phyloP scores from a whole-genome alignment of 2,113 vertebrate genomes.

The Charadrius vociferus region DNA sequence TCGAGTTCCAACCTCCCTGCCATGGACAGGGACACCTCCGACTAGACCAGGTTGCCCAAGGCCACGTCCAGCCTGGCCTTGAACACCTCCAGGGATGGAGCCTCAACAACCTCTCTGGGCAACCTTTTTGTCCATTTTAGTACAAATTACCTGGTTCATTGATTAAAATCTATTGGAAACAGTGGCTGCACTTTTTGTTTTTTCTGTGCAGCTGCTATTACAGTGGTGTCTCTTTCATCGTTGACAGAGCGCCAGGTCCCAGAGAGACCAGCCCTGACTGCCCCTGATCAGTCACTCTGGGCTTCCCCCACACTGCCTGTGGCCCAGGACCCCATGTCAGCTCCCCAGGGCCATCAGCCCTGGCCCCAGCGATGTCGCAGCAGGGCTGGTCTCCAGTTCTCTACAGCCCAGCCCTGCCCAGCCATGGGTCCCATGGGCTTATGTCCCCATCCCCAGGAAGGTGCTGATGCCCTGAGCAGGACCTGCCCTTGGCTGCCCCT shows the following conservation, averaged over 20 bases:
- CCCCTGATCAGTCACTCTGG: not conserved
- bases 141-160: not conserved
- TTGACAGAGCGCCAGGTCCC: not conserved
- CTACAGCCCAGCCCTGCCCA: not conserved
- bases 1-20: too few relatives aligned
- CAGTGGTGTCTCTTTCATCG: not conserved
- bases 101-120: too few relatives aligned
- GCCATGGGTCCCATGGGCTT: not conserved
- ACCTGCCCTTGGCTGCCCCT: not conserved
- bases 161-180: not conserved
- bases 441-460: not conserved
- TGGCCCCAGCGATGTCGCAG: not conserved
- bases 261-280: not conserved
- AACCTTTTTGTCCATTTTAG: not conserved
- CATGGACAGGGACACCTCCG: too few relatives aligned
- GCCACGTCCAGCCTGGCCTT: too few relatives aligned
- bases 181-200: not conserved
- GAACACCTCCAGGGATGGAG: too few relatives aligned
- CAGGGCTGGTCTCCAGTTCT: not conserved
- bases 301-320: rapidly evolving
- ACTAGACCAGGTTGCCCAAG: too few relatives aligned
- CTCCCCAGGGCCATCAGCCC: rapidly evolving
- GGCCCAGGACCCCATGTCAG: not conserved
- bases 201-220: not conserved
- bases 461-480: not conserved